phyloP scores from a whole-genome alignment of 1,140 invertebrate genomes.

The Bursaphelenchus mucronatus region DNA sequence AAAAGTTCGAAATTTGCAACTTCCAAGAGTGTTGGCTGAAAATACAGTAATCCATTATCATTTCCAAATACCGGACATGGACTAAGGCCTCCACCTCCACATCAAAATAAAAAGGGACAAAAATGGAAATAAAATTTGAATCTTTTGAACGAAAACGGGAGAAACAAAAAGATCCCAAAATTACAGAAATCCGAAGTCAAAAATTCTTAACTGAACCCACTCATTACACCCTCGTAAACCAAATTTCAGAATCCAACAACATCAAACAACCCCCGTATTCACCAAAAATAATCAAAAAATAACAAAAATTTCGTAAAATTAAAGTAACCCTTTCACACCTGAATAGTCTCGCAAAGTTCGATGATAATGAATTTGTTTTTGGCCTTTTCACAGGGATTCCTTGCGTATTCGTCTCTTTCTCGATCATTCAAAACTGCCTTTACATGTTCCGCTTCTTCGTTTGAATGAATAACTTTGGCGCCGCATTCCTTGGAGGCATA shows the following conservation, averaged over 20 bases:
- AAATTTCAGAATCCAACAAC: no score
- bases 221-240: no score
- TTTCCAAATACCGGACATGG: no score
- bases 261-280: no score
- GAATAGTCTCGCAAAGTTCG: slow-evolving; percentile 92
- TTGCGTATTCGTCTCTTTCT: slow-evolving; percentile 86
- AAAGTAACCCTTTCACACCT: slow-evolving; percentile 71
- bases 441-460: slow-evolving; percentile 79
- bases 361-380: slow-evolving; percentile 84
- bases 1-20: slow-evolving; percentile 96
- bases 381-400: slow-evolving; percentile 83
- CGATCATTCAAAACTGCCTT: slow-evolving; percentile 72
- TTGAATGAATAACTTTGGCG: slow-evolving; percentile 85
- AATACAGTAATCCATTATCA: not conserved
- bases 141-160: no score
- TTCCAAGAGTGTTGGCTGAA: slow-evolving; percentile 69
- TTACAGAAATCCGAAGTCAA: no score
- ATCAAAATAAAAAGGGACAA: no score
- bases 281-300: no score
- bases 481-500: slow-evolving; percentile 83
- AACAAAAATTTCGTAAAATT: not conserved
- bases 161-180: no score
- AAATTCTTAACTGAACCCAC: no score
- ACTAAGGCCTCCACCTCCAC: no score
- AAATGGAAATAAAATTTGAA: no score